phyloP scores from a whole-genome alignment of 1,140 invertebrate genomes.

The Hycleus phaleratus region DNA sequence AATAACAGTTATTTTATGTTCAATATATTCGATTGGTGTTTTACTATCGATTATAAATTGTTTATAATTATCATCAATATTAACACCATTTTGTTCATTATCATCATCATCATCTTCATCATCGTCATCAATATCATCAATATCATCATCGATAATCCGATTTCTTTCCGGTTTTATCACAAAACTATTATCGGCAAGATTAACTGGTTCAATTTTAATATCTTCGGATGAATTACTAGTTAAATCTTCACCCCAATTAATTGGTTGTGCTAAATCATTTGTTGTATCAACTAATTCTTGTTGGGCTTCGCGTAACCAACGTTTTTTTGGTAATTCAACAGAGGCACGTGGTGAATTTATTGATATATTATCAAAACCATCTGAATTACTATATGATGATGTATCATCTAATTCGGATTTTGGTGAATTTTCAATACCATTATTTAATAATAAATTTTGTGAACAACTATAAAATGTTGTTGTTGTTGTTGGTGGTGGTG shows the following conservation, averaged over 20 bases:
- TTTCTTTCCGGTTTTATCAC: conserved; percentile 8
- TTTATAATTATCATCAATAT: no score
- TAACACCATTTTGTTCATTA: no score
- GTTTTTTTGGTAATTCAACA: conserved; percentile 51
- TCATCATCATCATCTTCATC: no score
- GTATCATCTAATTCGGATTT: conserved; percentile 26
- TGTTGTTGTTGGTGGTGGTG: conserved; percentile 23
- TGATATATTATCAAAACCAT: conserved; percentile 10
- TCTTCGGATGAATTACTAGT: conserved; percentile 10
- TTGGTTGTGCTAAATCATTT: conserved; percentile 42
- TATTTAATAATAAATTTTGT: conserved; percentile 11
- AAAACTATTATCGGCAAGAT: not conserved
- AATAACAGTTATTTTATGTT: conserved; percentile 2
- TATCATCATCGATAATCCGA: not conserved
- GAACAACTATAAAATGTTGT: conserved; percentile 23
- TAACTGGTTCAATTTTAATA: conserved; percentile 15
- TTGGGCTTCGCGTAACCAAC: conserved; percentile 54
- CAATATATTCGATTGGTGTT: not conserved
- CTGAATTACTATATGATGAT: conserved; percentile 20
- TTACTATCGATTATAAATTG: no score
- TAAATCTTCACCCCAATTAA: conserved; percentile 35
- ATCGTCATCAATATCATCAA: not conserved
- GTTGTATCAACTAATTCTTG: conserved; percentile 46
- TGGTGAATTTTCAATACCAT: conserved; percentile 31
- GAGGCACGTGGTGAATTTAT: conserved; percentile 7